Conservation (phyloP, 1,140 invertebrate genomes). For the Macrotrachela quadricornifera region DNA sequence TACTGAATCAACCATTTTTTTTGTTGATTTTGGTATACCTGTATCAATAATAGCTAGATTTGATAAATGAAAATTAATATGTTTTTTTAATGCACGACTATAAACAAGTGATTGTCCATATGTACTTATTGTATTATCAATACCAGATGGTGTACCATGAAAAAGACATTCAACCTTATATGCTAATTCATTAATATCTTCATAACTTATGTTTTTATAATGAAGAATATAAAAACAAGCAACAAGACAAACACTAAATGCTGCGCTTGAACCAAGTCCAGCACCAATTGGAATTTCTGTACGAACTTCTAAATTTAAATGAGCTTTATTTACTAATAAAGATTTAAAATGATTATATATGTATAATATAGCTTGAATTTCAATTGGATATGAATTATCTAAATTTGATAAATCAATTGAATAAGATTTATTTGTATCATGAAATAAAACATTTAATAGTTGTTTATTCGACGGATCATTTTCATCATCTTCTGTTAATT, state of each 20-base stretch:
- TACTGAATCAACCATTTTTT: slow-evolving; percentile 21
- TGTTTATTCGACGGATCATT: no score
- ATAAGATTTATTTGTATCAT: no score
- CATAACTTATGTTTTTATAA: slow-evolving; percentile 14
- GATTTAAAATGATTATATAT: no score
- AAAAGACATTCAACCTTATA: slow-evolving; percentile 57
- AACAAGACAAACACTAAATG: slow-evolving; percentile 57
- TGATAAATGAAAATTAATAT: neutral
- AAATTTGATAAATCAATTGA: no score
- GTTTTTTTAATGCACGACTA: slow-evolving; percentile 7
- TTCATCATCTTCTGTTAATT: no score
- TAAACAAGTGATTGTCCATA: slow-evolving; percentile 36
- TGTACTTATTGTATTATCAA: slow-evolving; percentile 73
- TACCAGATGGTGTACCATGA: slow-evolving; percentile 72
- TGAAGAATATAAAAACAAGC: slow-evolving; percentile 39
- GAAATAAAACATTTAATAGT: no score
- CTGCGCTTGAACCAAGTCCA: slow-evolving; percentile 72
- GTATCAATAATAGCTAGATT: slow-evolving; percentile 1
- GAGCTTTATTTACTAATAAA: no score
- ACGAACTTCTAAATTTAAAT: slow-evolving; percentile 36
- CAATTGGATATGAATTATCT: no score
- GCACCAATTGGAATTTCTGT: slow-evolving; percentile 54
- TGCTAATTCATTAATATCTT: slow-evolving; percentile 54
- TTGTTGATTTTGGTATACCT: slow-evolving; percentile 7
- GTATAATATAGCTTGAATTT: no score